phyloP scores from a whole-genome alignment of 37 sponge, comb jelly and placozoan genomes.

The Dysidea cf. avara region DNA sequence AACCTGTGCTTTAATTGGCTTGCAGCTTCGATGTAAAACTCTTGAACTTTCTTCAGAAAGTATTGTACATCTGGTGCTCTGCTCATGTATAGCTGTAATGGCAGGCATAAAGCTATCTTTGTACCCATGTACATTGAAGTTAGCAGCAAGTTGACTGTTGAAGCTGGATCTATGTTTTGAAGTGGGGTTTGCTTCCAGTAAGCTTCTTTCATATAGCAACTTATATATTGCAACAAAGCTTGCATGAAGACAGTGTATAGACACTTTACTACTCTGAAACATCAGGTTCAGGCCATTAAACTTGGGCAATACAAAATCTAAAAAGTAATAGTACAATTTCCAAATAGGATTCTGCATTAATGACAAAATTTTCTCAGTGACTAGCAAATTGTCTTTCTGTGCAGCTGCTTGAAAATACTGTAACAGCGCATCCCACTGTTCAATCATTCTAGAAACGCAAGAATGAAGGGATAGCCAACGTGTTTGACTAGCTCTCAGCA shows the following conservation, averaged over 20 bases:
- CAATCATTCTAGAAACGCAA: too few species aligned
- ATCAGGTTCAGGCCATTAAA: constrained; percentile 22
- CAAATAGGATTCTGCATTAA: constrained; percentile 30
- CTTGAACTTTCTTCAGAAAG: too few species aligned
- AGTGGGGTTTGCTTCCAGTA: too few species aligned
- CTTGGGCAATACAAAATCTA: constrained; percentile 19
- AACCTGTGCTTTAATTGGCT: constrained; percentile 3
- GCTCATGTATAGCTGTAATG: not conserved
- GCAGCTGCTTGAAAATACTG: too few species aligned
- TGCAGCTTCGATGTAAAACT: too few species aligned
- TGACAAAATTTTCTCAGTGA: constrained; percentile 18
- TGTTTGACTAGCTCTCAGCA: too few species aligned
- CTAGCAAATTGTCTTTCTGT: constrained; percentile 17
- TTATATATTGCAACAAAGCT: too few species aligned
- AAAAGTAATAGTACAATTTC: constrained; percentile 27
- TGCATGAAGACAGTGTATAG: too few species aligned
- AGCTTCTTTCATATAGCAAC: constrained; percentile 17
- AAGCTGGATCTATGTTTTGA: too few species aligned
- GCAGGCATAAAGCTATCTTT: constrained; percentile 3
- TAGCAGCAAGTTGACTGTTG: not conserved
- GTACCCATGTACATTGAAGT: constrained; percentile 14
- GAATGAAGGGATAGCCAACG: too few species aligned
- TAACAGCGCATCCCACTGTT: too few species aligned
- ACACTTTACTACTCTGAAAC: constrained; percentile 18
- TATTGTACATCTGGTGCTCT: not conserved